Evolutionary conservation across 2,888 invertebrate species (phyloP), one percentile per base, ranked within the genome.

Genomic region (Zygaena filipendulae): DNA sequence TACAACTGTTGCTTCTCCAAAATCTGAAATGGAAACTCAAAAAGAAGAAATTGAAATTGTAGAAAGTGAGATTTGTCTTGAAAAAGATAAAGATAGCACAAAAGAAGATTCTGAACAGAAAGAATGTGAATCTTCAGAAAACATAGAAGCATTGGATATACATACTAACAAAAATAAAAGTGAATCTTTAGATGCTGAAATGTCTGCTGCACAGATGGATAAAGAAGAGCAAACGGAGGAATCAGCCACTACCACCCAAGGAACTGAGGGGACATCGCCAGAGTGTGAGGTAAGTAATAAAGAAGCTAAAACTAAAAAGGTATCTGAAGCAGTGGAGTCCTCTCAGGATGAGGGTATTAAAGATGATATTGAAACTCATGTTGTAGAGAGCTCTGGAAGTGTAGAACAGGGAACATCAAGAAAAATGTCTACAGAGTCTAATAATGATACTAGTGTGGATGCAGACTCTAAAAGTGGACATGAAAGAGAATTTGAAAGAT

Each of bases 241-340:
- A n/a, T n/a, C n/a, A n/a, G n/a, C n/a, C n/a, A n/a, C n/a, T n/a
- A n/a, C n/a, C n/a, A n/a, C n/a, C n/a, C 48, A 38, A 33, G 43
- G 41, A 36, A 38, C 37, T 28, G 42, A 4, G 27, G 26, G 24
- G 19, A 41, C 25, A 29, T 38, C n/a, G 9, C 13, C 16, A 11
- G 32, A 24, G 27, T 34, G 34, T 38, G 43, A 75, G 75, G 77
- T 77, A 77, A 79, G 75, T 75, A 72, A 52, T 48, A 57, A 38
- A 55, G 63, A 61, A 54, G 66, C 57, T 45, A 50, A 54, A 49
- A 50, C 39, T 49, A 52, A 49, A 38, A 42, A 52, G 30, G 34
- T 45, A 35, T 42, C 47, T 42, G 61, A 63, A 40, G 60, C 58
- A 49, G 43, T 49, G 40, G 52, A 51, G 33, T 51, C 56, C 45